Evolutionary conservation across 2,888 invertebrate species (phyloP), one percentile per base, ranked within the genome.

Genomic region (Acleris emargana): DNA sequence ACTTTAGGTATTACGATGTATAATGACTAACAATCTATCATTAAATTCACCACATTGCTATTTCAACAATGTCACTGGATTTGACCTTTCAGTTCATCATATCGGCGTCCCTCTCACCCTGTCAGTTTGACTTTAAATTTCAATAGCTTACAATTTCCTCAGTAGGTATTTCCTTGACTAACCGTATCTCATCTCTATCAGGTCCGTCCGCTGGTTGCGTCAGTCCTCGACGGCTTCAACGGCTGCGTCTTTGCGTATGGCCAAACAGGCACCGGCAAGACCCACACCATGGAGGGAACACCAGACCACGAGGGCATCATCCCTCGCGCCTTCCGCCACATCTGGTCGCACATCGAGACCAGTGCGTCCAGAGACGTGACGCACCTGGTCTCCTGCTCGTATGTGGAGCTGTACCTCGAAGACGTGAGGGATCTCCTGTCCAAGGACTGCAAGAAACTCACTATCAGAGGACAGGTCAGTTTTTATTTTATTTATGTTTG

Each of bases 161-260:
- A 25, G 20, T 20, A 3, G 3, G 25, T 25, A 25, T 43, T 17
- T 16, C 5, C 7, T 45, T 7, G n/a, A 38, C 13, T 38, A 38
- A 38, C 13, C 13, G n/a, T 17, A 45, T 17, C 17, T n/a, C 45
- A 6, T 45, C 16, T 45, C 3, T n/a, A 45, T 45, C 81, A 93
- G 93, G 92, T 99, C 62, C 95, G 98, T 55, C 98, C 98, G 0
- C 89, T 99, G 76, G 98, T 99, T 22, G 96, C 98, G 71, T 98
- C 98, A 1, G 99, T 99, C 5, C 94, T 99, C 69, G 97, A 97
- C 81, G 99, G 99, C 2, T 99, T 99, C 90, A 99, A 99, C 90
- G 99, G 99, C 16, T 99, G 99, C 76, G 99, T 99, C 73, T 99
- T 99, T 93, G 99, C 99, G 1, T 99, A 99, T 87, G 99, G 99